Conservation (phyloP, 2,888 invertebrate genomes). For the Sarcophaga subvicina region DNA sequence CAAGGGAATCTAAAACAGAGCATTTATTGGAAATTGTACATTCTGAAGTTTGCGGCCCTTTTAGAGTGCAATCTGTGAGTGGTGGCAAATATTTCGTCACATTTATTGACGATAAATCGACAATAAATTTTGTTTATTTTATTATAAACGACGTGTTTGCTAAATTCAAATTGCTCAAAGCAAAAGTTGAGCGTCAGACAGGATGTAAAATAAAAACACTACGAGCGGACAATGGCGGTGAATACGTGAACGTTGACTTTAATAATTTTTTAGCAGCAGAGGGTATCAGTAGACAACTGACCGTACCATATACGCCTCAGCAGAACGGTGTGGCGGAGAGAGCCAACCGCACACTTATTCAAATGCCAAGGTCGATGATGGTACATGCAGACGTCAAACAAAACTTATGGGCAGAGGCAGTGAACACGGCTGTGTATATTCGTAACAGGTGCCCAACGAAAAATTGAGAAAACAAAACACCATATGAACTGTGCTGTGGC, state of each 20-base stretch:
- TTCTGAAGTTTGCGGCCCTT: conserved; percentile 57
- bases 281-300: conserved; percentile 32
- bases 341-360: conserved; percentile 34
- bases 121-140: conserved; percentile 40
- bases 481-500: conserved; percentile 70
- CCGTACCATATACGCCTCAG: conserved; percentile 32
- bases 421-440: conserved; percentile 23
- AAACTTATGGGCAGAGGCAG: conserved; percentile 40
- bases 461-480: conserved; percentile 57
- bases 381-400: conserved; percentile 22
- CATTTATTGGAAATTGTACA: conserved; percentile 46
- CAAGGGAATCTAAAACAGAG: not conserved
- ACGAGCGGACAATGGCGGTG: conserved; percentile 45
- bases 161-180: conserved; percentile 31
- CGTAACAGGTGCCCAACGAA: conserved; percentile 21
- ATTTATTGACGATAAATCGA: conserved; percentile 37
- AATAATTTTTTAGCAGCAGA: conserved; percentile 24
- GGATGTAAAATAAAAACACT: conserved; percentile 45
- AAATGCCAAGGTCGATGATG: conserved; percentile 45
- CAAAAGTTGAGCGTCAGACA: conserved; percentile 27
- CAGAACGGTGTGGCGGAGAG: conserved; percentile 39
- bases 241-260: conserved; percentile 38
- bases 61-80: conserved; percentile 35
- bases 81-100: conserved; percentile 29
- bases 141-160: conserved; percentile 30